phyloP scores from a whole-genome alignment of 1,140 invertebrate genomes.

The Drosophila lowei region DNA sequence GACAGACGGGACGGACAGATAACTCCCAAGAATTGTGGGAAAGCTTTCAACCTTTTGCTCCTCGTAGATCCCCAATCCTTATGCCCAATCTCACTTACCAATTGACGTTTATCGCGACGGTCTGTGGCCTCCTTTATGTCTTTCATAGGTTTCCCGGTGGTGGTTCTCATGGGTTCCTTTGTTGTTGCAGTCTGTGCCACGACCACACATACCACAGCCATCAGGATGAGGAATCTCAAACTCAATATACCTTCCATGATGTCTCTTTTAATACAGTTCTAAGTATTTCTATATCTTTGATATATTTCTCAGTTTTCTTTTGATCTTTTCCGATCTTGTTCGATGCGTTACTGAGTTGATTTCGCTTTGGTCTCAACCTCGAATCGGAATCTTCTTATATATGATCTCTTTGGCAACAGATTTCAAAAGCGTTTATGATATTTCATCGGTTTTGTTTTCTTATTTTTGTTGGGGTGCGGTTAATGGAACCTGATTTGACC shows the following conservation, averaged over 20 bases:
- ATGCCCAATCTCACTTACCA: constrained; percentile 39
- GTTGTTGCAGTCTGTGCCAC: constrained; percentile 9
- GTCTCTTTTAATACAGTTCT: neutral
- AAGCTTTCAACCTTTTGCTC: neutral
- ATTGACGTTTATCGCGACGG: constrained; percentile 54
- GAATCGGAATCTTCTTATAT: constrained; percentile 28
- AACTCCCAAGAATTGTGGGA: too few relatives aligned
- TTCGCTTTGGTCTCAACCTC: constrained; percentile 18
- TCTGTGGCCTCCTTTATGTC: constrained; percentile 9
- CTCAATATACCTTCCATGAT: constrained; percentile 47
- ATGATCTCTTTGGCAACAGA: constrained; percentile 9
- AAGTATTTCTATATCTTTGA: neutral
- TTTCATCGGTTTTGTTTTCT: neutral
- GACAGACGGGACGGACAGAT: too few relatives aligned
- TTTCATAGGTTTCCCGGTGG: neutral
- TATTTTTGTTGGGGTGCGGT: neutral
- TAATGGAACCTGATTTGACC: constrained; percentile 14
- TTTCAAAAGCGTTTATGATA: constrained; percentile 7
- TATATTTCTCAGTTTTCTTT: too few relatives aligned
- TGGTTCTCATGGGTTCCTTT: neutral
- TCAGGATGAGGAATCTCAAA: constrained; percentile 36
- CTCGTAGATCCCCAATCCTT: neutral
- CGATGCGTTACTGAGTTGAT: constrained; percentile 10
- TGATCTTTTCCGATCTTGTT: neutral
- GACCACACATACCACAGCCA: constrained; percentile 15